Conservation (phyloP, 2,797 vertebrate genomes). For the Discoglossus pictus region DNA sequence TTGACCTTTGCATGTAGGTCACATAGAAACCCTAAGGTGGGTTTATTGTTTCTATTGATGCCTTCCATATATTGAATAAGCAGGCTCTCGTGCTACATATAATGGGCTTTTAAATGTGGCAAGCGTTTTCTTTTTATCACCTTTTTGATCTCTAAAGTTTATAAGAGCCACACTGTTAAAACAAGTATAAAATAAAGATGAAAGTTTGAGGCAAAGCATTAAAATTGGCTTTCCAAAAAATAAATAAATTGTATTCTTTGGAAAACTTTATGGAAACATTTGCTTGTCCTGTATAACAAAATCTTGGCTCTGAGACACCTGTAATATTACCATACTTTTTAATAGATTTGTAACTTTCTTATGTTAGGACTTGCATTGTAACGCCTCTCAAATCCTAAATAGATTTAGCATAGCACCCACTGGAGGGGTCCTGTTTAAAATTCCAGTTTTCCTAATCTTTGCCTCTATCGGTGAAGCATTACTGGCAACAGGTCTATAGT, state of each 20-base stretch:
- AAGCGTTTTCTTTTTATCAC: too few relatives aligned
- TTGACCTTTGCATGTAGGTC: conserved; percentile 47
- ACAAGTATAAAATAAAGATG: too few relatives aligned
- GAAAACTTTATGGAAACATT: not conserved
- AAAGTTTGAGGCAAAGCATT: too few relatives aligned
- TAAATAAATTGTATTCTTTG: not conserved
- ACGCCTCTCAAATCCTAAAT: not conserved
- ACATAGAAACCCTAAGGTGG: conserved; percentile 40
- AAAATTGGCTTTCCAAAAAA: too few relatives aligned
- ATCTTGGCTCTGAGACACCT: not conserved
- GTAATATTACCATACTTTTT: not conserved
- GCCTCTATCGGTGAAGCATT: not conserved
- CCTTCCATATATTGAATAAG: not conserved
- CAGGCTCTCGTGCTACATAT: too few relatives aligned
- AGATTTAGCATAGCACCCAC: not conserved
- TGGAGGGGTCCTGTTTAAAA: not conserved
- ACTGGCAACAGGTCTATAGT: too few relatives aligned
- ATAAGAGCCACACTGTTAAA: too few relatives aligned
- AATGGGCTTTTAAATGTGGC: too few relatives aligned
- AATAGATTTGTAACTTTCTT: conserved; percentile 10
- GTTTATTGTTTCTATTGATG: conserved; percentile 7
- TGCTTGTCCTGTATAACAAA: not conserved
- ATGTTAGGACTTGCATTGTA: conserved; percentile 1
- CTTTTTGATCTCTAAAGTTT: too few relatives aligned
- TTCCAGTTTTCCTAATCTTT: not conserved